Evolutionary conservation across 2,797 vertebrate species (phyloP).

Genomic region (Catamblyrhynchus diadema): DNA sequence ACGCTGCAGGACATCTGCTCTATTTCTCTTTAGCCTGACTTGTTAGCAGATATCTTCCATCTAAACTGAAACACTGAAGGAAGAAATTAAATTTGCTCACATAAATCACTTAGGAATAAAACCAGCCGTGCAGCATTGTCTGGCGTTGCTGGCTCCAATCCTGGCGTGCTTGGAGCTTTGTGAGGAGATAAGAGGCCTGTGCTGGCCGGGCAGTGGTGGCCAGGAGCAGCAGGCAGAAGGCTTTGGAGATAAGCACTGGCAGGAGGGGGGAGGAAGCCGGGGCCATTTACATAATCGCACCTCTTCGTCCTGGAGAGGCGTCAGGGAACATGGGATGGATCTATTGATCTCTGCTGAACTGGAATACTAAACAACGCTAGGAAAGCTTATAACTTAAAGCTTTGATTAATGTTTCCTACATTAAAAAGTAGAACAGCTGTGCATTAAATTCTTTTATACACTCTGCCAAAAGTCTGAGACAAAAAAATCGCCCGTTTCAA

Average conservation of each 20-base stretch:
- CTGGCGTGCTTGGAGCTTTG: constrained; percentile 76
- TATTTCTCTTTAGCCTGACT: constrained; percentile 65
- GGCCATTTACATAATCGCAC: constrained; percentile 86
- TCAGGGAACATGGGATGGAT: constrained; percentile 80
- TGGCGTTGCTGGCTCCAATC: constrained; percentile 72
- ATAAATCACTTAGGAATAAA: constrained; percentile 83
- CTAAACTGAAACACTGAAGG: constrained; percentile 71
- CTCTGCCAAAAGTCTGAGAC: constrained; percentile 71
- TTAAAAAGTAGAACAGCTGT: constrained; percentile 79
- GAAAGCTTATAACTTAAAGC: constrained; percentile 79
- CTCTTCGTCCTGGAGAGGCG: constrained; percentile 81
- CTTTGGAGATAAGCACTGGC: constrained; percentile 83
- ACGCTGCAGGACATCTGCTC: constrained; percentile 68
- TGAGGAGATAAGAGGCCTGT: constrained; percentile 80
- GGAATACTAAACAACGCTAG: constrained; percentile 82
- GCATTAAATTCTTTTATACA: constrained; percentile 78
- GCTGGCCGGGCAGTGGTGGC: constrained; percentile 72
- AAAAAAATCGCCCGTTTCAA: constrained; percentile 50
- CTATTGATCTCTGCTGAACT: constrained; percentile 87
- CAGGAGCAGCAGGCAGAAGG: constrained; percentile 83
- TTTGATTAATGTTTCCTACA: constrained; percentile 80
- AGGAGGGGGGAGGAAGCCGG: constrained; percentile 71
- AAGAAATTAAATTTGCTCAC: constrained; percentile 79
- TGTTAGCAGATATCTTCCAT: constrained; percentile 78
- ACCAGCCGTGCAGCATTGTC: constrained; percentile 78